Conservation (phyloP, 1,140 invertebrate genomes). For the Drosophila rufa region DNA sequence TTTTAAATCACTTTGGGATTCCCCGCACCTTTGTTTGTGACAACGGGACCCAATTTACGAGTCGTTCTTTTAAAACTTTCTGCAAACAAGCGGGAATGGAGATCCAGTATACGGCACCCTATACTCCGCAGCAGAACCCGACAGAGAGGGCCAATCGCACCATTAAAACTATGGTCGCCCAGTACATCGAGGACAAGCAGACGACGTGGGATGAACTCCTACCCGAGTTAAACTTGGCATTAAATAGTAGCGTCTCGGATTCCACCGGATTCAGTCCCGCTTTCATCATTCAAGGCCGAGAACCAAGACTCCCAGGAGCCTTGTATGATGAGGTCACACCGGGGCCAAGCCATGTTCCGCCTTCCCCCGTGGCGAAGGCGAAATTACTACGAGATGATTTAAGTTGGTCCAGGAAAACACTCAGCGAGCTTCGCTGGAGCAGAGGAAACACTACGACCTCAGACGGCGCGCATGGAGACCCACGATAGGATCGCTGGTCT, state of each 20-base stretch:
- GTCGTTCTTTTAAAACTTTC: neutral
- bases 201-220: neutral
- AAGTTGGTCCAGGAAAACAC: too few relatives aligned
- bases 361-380: neutral
- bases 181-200: neutral
- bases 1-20: neutral
- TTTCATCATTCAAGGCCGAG: neutral
- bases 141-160: neutral
- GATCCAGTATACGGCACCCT: neutral
- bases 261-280: neutral
- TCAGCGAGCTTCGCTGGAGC: too few relatives aligned
- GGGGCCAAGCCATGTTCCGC: neutral
- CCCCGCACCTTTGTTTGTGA: too few relatives aligned
- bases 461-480: too few relatives aligned
- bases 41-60: conserved; percentile 4
- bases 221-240: neutral
- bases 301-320: neutral
- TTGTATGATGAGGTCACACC: neutral
- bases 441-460: too few relatives aligned
- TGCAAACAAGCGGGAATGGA: conserved; percentile 4
- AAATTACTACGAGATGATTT: neutral
- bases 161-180: conserved; percentile 1
- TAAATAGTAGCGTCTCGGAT: neutral
- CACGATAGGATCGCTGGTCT: too few relatives aligned
- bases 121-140: conserved; percentile 1